Evolutionary conservation across 2,797 vertebrate species (phyloP).

Genomic region (Microctenopoma steveboyesi): DNA sequence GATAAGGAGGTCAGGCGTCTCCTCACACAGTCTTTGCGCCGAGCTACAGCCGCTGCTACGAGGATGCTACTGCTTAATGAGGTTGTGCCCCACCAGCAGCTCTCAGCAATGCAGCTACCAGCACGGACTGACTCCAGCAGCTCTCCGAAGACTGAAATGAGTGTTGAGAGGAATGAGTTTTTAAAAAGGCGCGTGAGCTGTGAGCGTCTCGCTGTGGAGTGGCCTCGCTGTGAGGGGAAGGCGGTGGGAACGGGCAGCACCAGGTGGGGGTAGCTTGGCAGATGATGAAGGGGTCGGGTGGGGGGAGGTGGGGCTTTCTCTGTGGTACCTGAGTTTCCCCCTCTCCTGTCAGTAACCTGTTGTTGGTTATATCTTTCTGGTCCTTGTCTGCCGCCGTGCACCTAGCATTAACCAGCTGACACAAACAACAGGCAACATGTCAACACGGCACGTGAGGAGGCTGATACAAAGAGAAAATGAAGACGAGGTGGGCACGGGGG

Average conservation of each 20-base stretch:
- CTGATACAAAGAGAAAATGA: slow-evolving; percentile 31
- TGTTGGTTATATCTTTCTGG: slow-evolving; percentile 99
- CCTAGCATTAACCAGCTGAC: slow-evolving; percentile 97
- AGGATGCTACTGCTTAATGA: too few relatives aligned
- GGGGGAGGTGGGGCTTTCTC: slow-evolving; percentile 54
- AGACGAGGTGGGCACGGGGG: slow-evolving; percentile 33
- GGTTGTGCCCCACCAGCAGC: too few relatives aligned
- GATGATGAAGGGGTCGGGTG: slow-evolving; percentile 9
- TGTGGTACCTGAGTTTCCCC: slow-evolving; percentile 96
- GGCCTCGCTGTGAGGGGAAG: slow-evolving; percentile 66
- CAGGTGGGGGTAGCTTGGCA: slow-evolving; percentile 63
- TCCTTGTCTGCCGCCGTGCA: slow-evolving; percentile 98
- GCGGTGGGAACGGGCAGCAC: slow-evolving; percentile 70
- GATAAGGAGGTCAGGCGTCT: too few relatives aligned
- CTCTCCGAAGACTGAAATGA: too few relatives aligned
- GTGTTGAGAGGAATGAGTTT: too few relatives aligned
- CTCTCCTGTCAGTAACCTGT: slow-evolving; percentile 99
- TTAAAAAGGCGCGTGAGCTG: background rate
- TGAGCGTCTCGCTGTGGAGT: slow-evolving; percentile 75
- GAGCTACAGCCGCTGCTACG: too few relatives aligned
- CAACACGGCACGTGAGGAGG: slow-evolving; percentile 63
- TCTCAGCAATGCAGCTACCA: too few relatives aligned
- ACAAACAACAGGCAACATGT: slow-evolving; percentile 78
- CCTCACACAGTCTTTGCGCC: too few relatives aligned
- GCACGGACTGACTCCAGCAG: too few relatives aligned